These are phyloP conservation scores for Stigmatopora argus DNA, from an alignment of 2,113 vertebrate genomes.

Conservation along the genomic window DNA sequence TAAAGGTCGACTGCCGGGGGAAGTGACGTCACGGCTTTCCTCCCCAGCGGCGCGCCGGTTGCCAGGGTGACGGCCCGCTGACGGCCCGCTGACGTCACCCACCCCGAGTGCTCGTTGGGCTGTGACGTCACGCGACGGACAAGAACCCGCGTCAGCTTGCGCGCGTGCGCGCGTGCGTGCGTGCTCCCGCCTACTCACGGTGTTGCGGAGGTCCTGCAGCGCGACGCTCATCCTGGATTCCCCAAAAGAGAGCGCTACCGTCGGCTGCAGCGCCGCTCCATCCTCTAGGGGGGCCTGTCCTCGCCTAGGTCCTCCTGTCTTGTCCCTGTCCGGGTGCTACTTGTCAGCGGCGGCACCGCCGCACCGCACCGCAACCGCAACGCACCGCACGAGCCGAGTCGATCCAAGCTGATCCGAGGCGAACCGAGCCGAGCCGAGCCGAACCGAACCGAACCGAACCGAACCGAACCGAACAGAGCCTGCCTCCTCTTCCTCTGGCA, in stretches of 20 bases:
- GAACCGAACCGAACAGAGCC: slow-evolving; percentile 26
- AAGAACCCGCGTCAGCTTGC: background rate
- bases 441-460: slow-evolving; percentile 9
- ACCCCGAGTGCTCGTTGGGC: background rate
- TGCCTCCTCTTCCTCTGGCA: slow-evolving; percentile 59
- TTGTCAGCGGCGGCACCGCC: no score
- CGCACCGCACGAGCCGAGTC: no score
- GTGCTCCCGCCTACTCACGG: slow-evolving; percentile 45
- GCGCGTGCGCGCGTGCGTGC: slow-evolving; percentile 6
- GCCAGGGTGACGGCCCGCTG: background rate
- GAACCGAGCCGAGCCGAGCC: slow-evolving; percentile 1
- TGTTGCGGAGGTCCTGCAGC: slow-evolving; percentile 66
- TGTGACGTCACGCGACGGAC: background rate
- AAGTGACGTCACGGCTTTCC: background rate
- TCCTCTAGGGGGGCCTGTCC: slow-evolving; percentile 26
- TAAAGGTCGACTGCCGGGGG: background rate
- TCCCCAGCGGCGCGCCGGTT: background rate
- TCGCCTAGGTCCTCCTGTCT: background rate
- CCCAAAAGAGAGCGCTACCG: slow-evolving; percentile 51
- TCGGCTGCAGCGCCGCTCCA: slow-evolving; percentile 43
- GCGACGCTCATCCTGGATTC: slow-evolving; percentile 64
- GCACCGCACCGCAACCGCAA: no score
- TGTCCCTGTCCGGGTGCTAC: background rate
- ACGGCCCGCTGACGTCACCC: background rate
- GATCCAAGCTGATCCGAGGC: background rate